These are phyloP conservation scores for Mastigias papua DNA, from an alignment of 30 jellyfish, hydroid and myxozoan genomes.

Conservation along the genomic window DNA sequence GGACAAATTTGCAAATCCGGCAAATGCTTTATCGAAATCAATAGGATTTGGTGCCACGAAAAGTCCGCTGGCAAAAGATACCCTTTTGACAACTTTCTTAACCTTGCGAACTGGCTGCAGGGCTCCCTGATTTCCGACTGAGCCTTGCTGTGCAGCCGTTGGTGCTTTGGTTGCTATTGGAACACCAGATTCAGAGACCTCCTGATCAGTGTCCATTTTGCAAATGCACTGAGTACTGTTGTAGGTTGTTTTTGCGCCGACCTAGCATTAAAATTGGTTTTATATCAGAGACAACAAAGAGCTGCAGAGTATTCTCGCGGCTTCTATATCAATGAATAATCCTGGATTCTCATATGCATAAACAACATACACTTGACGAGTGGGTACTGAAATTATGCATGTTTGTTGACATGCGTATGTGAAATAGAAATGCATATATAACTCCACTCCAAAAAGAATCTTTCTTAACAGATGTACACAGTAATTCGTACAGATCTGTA, in stretches of 20 bases:
- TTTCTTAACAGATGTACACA: no score
- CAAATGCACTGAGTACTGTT: constrained; percentile 93
- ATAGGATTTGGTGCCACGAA: constrained; percentile 98
- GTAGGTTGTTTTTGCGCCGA: constrained; percentile 94
- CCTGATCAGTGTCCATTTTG: constrained; percentile 73
- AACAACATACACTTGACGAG: no score
- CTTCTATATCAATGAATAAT: no score
- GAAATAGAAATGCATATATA: no score
- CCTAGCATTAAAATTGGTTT: constrained; percentile 39
- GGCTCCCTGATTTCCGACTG: constrained; percentile 8
- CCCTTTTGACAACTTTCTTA: constrained; percentile 79
- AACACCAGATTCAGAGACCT: constrained; percentile 23
- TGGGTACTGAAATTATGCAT: no score
- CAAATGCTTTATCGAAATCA: constrained; percentile 92
- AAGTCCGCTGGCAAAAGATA: constrained; percentile 92
- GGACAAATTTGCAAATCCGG: constrained; percentile 91
- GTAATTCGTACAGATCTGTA: no score
- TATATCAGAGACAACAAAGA: not conserved
- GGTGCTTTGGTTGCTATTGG: constrained; percentile 37
- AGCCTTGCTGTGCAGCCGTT: constrained; percentile 29
- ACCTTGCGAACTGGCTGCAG: constrained; percentile 50
- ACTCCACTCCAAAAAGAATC: no score
- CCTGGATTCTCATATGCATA: no score
- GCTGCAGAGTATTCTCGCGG: no score
- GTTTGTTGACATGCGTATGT: no score